phyloP scores from a whole-genome alignment of 1,140 invertebrate species.

The Tetramorium alpestre region DNA sequence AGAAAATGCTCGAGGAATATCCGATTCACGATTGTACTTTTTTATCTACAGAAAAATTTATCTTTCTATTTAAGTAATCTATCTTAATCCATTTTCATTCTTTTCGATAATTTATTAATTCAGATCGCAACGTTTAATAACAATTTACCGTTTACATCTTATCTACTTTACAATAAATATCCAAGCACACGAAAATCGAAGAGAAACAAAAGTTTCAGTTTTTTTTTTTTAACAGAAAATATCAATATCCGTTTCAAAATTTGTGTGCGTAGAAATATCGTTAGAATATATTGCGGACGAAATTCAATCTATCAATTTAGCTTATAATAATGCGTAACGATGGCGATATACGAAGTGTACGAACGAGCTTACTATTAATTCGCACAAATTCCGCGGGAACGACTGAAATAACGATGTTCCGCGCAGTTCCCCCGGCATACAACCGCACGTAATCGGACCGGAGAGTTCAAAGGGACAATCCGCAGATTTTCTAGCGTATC shows the following conservation, averaged over 20 bases:
- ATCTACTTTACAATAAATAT: not conserved
- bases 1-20: not conserved
- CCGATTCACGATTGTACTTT: not conserved
- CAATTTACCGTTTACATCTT: not conserved
- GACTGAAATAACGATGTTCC: constrained; percentile 35
- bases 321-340: constrained; percentile 14
- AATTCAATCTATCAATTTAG: constrained; percentile 8
- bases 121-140: not conserved
- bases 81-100: not conserved
- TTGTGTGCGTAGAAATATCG: not conserved
- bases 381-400: constrained; percentile 25
- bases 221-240: not conserved
- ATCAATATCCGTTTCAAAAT: not conserved
- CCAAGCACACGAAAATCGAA: not conserved
- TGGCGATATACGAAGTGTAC: not conserved
- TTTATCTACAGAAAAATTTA: not conserved
- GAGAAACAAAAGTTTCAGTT: too few species aligned
- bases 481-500: constrained; percentile 52
- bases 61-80: not conserved
- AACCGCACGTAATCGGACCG: constrained; percentile 36
- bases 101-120: not conserved
- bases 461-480: constrained; percentile 49
- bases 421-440: constrained; percentile 14
- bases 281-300: not conserved
- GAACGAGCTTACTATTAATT: constrained; percentile 40